Base-by-base conservation (phyloP, 2,888 invertebrate genomes). In the Lycocerus yunnanus region DNA sequence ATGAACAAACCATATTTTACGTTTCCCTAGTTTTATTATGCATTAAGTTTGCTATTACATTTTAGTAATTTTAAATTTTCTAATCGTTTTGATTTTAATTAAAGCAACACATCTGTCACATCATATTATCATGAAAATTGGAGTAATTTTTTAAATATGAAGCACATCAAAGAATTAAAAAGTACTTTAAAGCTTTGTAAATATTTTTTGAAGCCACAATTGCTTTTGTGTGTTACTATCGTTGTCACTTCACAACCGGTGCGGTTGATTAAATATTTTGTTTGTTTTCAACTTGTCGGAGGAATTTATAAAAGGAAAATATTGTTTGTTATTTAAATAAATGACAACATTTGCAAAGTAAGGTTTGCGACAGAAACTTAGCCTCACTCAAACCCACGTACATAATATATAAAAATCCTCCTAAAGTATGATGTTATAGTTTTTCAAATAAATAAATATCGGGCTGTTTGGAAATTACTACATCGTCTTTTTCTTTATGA, bases 1-100 rank as follows among this genome's bases (percentile, higher is more conserved):
- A 77, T 78, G 74, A 77, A 72, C 60, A 65, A 72, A 72, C 71
- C 72, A 73, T 79, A 75, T 73, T 76, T 78, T 75, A 71, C 72
- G 77, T 75, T 76, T 71, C 66, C 69, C 72, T 76, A 66, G 70
- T 69, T 71, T 66, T 66, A 58, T 63, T 63, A 63, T 18, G 18
- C 61, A 63, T 63, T 63, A 63, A 63, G 20, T 43, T 43, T 18
- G 61, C 18, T 18, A 63, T 63, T 63, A 63, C 11, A 20, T 18
- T 20, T 63, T 63, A 20, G 16, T n/a, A 18, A 18, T 63, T 63
- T 63, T 63, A 63, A 63, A 63, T 63, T 63, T 63, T 16, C 61
- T 18, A n/a, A 63, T 63, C 61, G n/a, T 20, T 20, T 63, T n/a
- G 20, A 18, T 63, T 18, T 63, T 63, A 63, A 43, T 43, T 43